phyloP scores from a whole-genome alignment of 1,140 invertebrate genomes.

The Megathymus violae region DNA sequence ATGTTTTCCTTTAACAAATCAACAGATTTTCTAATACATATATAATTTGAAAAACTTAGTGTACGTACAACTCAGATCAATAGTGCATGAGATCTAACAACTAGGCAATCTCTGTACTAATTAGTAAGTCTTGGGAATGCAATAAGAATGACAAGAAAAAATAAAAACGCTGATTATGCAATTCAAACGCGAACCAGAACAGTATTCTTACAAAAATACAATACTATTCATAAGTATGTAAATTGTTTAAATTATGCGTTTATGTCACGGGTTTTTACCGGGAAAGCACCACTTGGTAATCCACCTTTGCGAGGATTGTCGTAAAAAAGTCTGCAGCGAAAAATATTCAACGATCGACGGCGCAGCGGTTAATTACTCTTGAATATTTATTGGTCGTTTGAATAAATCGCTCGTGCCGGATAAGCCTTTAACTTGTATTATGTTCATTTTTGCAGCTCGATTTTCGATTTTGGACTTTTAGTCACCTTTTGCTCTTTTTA shows the following conservation, averaged over 20 bases:
- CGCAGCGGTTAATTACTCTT: slow-evolving; percentile 75
- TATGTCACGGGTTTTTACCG: slow-evolving; percentile 44
- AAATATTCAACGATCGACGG: slow-evolving; percentile 70
- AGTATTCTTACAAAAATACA: slow-evolving; percentile 4
- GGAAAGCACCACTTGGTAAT: slow-evolving; percentile 60
- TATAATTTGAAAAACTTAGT: no score
- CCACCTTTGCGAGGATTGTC: slow-evolving; percentile 66
- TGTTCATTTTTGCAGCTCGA: slow-evolving; percentile 52
- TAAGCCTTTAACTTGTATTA: slow-evolving; percentile 70
- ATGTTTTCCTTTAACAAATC: no score
- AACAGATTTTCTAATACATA: no score
- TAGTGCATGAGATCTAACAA: no score
- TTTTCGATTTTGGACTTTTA: slow-evolving; percentile 16
- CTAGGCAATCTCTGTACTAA: no score
- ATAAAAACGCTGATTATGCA: not conserved
- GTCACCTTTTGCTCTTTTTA: not conserved
- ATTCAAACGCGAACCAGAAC: not conserved
- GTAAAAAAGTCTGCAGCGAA: slow-evolving; percentile 59
- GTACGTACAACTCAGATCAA: no score
- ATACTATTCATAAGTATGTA: slow-evolving; percentile 3
- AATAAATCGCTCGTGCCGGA: slow-evolving; percentile 71
- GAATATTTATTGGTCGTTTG: slow-evolving; percentile 81
- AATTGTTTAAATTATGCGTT: slow-evolving; percentile 25
- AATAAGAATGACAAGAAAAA: not conserved
- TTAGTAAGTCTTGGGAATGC: not conserved